Evolutionary conservation across 2,113 vertebrate genomes (phyloP).

Genomic region (Zosterops hypoxanthus): DNA sequence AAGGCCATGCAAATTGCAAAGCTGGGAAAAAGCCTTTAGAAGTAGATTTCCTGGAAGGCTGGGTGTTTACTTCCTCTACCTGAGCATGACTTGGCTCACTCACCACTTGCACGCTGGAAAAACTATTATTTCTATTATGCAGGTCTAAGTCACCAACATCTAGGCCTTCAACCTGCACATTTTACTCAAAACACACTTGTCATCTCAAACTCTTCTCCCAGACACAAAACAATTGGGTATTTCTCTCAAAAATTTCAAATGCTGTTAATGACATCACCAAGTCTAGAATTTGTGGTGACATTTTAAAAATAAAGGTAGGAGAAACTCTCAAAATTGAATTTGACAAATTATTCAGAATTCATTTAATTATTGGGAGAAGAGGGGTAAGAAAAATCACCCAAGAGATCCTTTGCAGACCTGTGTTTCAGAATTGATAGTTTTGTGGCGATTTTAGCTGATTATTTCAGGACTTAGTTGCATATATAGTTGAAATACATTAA

Average conservation of each 20-base stretch:
- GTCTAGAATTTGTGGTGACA: background rate
- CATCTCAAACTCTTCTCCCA: background rate
- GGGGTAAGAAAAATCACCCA: background rate
- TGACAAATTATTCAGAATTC: background rate
- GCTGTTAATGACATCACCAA: background rate
- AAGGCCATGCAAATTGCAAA: background rate
- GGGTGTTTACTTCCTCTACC: background rate
- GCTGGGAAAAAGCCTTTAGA: background rate
- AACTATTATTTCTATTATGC: background rate
- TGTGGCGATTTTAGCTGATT: background rate
- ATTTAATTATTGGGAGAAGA: background rate
- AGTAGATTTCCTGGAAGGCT: background rate
- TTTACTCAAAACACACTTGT: background rate
- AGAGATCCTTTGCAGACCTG: background rate
- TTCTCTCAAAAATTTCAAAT: background rate
- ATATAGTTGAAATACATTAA: background rate
- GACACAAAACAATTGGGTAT: background rate
- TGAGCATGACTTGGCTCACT: background rate
- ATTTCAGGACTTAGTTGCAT: background rate
- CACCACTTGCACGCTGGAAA: accelerated
- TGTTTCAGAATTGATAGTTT: background rate
- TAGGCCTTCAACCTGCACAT: background rate
- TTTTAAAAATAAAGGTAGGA: background rate
- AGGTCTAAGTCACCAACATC: background rate
- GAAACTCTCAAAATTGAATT: background rate